A percentile compares a stretch with the other conserved stretches of the same genome.
Evolutionary conservation across 2,888 invertebrate genomes (phyloP).

Genomic region (Leucoma salicis): DNA sequence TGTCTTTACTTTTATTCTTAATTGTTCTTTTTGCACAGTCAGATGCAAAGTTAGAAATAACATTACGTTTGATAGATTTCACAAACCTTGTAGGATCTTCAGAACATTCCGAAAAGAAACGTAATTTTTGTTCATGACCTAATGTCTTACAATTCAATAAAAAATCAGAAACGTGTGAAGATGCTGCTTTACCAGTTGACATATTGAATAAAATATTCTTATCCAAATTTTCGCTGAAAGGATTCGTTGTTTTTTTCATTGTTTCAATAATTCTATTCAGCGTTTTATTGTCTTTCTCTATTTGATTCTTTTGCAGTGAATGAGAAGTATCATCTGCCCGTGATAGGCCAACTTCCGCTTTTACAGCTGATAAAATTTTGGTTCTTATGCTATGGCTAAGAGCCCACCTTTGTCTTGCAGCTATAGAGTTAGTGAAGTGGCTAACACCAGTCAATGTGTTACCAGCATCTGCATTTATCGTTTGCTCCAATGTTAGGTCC

Average conservation of each 20-base stretch:
- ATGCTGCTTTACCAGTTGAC: conserved; percentile 5
- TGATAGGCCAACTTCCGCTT: too few relatives aligned
- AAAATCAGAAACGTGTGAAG: conserved; percentile 34
- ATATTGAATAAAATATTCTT: conserved; percentile 6
- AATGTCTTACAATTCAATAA: too few relatives aligned
- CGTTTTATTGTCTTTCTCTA: not conserved
- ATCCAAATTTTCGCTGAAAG: conserved; percentile 2
- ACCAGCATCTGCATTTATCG: conserved; percentile 46
- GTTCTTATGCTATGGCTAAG: not conserved
- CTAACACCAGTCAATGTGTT: conserved; percentile 35
- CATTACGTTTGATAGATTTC: too few relatives aligned
- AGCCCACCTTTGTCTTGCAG: conserved; percentile 3
- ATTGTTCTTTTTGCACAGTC: too few relatives aligned
- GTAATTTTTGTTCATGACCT: too few relatives aligned
- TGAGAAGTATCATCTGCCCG: too few relatives aligned
- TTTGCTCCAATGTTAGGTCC: conserved; percentile 38
- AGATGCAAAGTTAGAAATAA: too few relatives aligned
- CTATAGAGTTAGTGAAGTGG: conserved; percentile 5
- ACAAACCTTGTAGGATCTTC: too few relatives aligned
- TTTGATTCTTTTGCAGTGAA: not conserved
- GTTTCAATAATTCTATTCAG: conserved; percentile 1
- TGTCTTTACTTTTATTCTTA: too few relatives aligned
- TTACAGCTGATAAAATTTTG: too few relatives aligned
- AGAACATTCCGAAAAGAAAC: too few relatives aligned
- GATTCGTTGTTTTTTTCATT: conserved; percentile 5